phyloP scores from a whole-genome alignment of 1,140 invertebrate species.

The Proales similis region DNA sequence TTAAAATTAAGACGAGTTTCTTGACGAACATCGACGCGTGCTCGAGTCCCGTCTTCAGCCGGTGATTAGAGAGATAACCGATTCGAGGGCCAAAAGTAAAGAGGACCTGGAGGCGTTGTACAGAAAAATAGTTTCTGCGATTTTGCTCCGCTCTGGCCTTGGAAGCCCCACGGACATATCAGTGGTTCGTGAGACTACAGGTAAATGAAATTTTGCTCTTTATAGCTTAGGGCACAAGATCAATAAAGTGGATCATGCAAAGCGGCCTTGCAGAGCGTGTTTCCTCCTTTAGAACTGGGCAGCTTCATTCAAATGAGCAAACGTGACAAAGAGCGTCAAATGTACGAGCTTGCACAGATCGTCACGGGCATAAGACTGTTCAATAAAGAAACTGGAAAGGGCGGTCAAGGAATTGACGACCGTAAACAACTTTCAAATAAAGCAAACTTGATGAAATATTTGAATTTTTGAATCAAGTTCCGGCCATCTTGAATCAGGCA shows the following conservation, averaged over 20 bases:
- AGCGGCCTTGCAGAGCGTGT: conserved; percentile 66
- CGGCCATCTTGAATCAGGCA: conserved; percentile 53
- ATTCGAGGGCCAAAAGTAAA: conserved; percentile 50
- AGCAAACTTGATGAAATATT: conserved; percentile 7
- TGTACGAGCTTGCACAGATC: conserved; percentile 52
- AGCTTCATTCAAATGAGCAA: conserved; percentile 59
- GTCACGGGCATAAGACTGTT: conserved; percentile 54
- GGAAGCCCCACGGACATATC: conserved; percentile 53
- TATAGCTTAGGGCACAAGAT: background rate
- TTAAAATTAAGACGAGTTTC: conserved; percentile 47
- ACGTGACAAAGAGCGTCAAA: conserved; percentile 51
- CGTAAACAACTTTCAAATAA: conserved; percentile 43
- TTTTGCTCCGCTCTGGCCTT: conserved; percentile 51
- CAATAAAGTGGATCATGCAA: conserved; percentile 23
- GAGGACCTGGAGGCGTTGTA: conserved; percentile 54
- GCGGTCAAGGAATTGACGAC: conserved; percentile 54
- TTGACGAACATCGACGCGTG: conserved; percentile 53
- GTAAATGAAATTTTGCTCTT: conserved; percentile 40
- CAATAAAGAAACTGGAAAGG: conserved; percentile 55
- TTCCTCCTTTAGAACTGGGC: conserved; percentile 62
- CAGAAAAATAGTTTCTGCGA: conserved; percentile 53
- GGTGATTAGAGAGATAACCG: conserved; percentile 52
- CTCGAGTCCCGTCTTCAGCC: conserved; percentile 52
- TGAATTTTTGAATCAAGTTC: conserved; percentile 44
- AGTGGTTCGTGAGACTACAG: conserved; percentile 58